Conservation (phyloP, 2,888 invertebrate genomes). For the Dioctria linearis region DNA sequence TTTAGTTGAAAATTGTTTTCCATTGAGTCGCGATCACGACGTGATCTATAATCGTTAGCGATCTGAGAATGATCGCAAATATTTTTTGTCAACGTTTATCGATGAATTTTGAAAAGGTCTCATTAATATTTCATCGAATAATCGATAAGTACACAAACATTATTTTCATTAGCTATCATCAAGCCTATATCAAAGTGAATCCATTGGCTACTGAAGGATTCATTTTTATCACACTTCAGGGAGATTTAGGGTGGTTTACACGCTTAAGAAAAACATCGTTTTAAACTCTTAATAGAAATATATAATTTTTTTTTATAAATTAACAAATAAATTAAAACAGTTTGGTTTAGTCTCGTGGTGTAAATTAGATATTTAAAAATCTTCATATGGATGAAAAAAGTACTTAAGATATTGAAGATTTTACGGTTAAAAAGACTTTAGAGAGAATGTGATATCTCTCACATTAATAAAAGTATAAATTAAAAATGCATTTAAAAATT, state of each 20-base stretch:
- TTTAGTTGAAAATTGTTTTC: neutral
- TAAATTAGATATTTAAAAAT: too few species aligned
- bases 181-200: conserved; percentile 42
- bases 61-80: conserved; percentile 5
- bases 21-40: conserved; percentile 6
- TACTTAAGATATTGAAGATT: too few species aligned
- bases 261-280: too few species aligned
- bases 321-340: too few species aligned
- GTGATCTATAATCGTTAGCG: neutral
- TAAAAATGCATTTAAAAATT: too few species aligned
- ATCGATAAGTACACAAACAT: conserved; percentile 30
- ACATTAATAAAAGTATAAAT: too few species aligned
- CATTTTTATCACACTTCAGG: conserved; percentile 5
- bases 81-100: conserved; percentile 28
- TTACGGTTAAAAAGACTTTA: too few species aligned
- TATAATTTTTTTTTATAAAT: too few species aligned
- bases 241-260: neutral
- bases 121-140: conserved; percentile 46
- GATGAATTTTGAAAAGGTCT: neutral
- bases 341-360: too few species aligned
- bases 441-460: too few species aligned
- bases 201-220: conserved; percentile 20
- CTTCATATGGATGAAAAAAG: too few species aligned
- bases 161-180: conserved; percentile 32
- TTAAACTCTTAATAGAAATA: too few species aligned